Evolutionary conservation across 2,797 vertebrate genomes (phyloP), one percentile per base, ranked within the genome.

Genomic region (Hirundo rustica): DNA sequence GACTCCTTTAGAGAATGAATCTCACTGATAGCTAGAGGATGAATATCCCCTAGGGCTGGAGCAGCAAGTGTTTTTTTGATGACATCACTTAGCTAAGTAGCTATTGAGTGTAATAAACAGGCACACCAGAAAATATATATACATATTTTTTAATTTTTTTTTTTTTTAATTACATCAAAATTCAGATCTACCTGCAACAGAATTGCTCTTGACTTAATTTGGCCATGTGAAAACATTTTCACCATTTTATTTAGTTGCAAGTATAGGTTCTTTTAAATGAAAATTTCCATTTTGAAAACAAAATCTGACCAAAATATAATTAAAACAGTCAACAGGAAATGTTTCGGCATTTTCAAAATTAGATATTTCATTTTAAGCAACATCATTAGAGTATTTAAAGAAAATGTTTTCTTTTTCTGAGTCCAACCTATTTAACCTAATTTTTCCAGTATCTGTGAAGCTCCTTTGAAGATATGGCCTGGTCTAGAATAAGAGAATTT

Each of bases 281-380:
- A 84, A 81, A 38, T 71, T 80, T 81, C 7, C 7, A 51, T 47
- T 82, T 72, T 85, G 40, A 55, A 89, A 89, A 77, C 13, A 76
- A 66, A 45, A 4, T 82, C 29, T 54, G 45, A 44, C 10, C 16
- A 79, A 66, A 79, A 54, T 23, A 36, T 11, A 38, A 65, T 70
- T 85, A 16, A 3, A 75, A 66, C 15, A 32, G 16, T 45, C 13
- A 80, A 23, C 1, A 9, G 22, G 3, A 89, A 91, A 25, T 58
- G 2, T 62, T 89, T 60, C 25, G 60, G 17, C 10, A 22, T 73
- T 88, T 83, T 82, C 23, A 70, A 73, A 76, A 51, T 36, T 9
- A 65, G 15, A 27, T 50, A 15, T 71, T 84, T 72, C 3, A 48
- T 68, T 92, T 30, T 2, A 11, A 81, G 74, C n/a, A 48, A 25